Evolutionary conservation across 1,140 invertebrate genomes (phyloP).

Genomic region (Drosophila lacteicornis): DNA sequence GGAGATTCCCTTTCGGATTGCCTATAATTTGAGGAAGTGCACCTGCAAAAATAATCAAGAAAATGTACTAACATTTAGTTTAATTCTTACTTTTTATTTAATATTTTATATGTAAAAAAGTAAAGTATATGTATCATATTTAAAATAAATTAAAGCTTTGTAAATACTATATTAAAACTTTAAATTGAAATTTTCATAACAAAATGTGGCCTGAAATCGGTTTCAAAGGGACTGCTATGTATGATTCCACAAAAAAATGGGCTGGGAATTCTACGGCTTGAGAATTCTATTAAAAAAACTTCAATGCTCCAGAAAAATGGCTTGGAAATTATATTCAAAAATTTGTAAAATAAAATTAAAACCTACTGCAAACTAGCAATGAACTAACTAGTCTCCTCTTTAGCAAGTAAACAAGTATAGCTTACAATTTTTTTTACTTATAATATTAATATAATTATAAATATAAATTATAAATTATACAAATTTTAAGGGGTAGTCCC

Average conservation of each 20-base stretch:
- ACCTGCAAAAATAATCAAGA: background rate
- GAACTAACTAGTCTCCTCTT: background rate
- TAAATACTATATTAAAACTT: background rate
- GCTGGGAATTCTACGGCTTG: background rate
- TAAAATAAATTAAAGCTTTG: background rate
- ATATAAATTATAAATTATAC: too few species aligned
- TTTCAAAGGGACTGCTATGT: background rate
- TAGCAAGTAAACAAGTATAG: too few species aligned
- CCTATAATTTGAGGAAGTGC: slow-evolving; percentile 47
- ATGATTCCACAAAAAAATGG: background rate
- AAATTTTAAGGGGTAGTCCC: too few species aligned
- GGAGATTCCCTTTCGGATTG: slow-evolving; percentile 58
- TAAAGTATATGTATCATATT: background rate
- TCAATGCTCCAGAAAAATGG: background rate
- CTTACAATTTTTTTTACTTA: too few species aligned
- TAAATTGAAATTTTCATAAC: too few species aligned
- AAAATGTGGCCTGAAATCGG: too few species aligned
- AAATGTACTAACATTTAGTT: too few species aligned
- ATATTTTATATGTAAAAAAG: background rate
- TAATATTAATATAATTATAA: too few species aligned
- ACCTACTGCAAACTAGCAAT: background rate
- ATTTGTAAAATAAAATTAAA: too few species aligned
- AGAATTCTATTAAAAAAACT: background rate
- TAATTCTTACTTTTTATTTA: background rate
- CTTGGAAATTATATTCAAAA: background rate